phyloP scores from a whole-genome alignment of 30 jellyfish, hydroid and myxozoan genomes.

The Chrysaora quinquecirrha region DNA sequence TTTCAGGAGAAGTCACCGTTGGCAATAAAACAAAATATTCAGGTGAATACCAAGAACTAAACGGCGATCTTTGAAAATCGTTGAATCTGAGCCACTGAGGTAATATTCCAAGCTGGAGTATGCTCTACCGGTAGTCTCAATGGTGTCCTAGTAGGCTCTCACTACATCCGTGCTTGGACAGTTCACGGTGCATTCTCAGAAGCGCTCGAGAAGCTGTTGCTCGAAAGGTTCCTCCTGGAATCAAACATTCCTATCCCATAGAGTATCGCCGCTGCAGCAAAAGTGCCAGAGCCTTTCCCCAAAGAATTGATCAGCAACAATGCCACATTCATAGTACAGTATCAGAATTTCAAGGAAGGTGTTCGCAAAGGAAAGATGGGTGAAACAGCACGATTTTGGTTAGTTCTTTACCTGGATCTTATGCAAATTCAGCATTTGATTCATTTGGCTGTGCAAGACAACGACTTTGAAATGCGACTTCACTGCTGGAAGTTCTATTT shows the following conservation, averaged over 20 bases:
- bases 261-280: neutral
- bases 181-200: slow-evolving; percentile 24
- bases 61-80: too few species aligned
- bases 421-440: slow-evolving; percentile 9
- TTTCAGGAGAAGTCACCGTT: neutral
- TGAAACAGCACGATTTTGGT: slow-evolving; percentile 18
- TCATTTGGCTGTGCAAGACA: slow-evolving; percentile 28
- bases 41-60: too few species aligned
- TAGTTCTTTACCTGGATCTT: neutral
- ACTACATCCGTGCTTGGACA: slow-evolving; percentile 36
- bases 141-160: neutral
- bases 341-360: neutral
- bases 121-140: slow-evolving; percentile 22
- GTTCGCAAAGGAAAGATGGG: slow-evolving; percentile 26
- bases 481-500: slow-evolving; percentile 25
- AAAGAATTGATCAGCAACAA: neutral
- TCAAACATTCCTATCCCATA: neutral
- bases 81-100: too few species aligned
- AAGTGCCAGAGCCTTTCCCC: neutral
- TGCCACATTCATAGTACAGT: neutral
- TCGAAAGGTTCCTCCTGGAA: slow-evolving; percentile 10
- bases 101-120: slow-evolving; percentile 12
- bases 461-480: neutral
- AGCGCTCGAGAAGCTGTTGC: slow-evolving; percentile 28
- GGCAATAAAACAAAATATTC: too few species aligned